Percentiles rank a stretch among this genome's conserved stretches.
These are phyloP conservation scores for Alethe castanea DNA, from an alignment of 2,113 vertebrate genomes.

Conservation along the genomic window DNA sequence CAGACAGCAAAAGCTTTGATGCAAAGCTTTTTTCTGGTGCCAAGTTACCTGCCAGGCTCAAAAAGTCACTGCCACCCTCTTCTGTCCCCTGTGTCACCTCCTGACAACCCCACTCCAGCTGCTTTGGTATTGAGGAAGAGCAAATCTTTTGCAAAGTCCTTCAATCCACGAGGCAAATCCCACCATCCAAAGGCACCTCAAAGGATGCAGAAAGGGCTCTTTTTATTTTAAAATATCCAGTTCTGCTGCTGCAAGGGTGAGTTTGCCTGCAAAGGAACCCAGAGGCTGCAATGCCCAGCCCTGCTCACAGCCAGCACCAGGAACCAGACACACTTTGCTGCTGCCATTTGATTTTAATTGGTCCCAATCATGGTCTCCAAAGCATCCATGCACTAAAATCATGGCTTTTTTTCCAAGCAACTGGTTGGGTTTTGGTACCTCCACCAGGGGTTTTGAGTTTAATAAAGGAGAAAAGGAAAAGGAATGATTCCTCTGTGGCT, in stretches of 20 bases:
- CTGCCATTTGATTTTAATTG: background rate
- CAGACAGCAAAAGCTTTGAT: background rate
- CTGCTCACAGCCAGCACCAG: background rate
- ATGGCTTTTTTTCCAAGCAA: background rate
- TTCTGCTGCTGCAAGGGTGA: background rate
- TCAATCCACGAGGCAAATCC: background rate
- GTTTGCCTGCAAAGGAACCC: background rate
- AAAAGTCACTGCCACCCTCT: background rate
- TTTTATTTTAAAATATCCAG: background rate
- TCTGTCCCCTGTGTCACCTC: background rate
- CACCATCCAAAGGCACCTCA: background rate
- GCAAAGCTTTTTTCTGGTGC: background rate
- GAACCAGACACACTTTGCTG: background rate
- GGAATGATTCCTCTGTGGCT: background rate
- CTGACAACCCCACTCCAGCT: background rate
- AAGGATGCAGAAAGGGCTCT: background rate
- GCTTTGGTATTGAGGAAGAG: background rate
- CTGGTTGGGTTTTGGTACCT: background rate
- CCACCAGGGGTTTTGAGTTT: background rate
- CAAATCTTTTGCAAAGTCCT: background rate
- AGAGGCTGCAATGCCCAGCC: background rate
- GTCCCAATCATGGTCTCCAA: accelerated
- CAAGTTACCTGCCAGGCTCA: background rate
- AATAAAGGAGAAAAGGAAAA: conserved; percentile 10
- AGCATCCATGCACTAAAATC: background rate